Percentiles rank a stretch among this genome's conserved stretches.
Conservation (phyloP, 2,113 vertebrate species). For the Prolemur simus region DNA sequence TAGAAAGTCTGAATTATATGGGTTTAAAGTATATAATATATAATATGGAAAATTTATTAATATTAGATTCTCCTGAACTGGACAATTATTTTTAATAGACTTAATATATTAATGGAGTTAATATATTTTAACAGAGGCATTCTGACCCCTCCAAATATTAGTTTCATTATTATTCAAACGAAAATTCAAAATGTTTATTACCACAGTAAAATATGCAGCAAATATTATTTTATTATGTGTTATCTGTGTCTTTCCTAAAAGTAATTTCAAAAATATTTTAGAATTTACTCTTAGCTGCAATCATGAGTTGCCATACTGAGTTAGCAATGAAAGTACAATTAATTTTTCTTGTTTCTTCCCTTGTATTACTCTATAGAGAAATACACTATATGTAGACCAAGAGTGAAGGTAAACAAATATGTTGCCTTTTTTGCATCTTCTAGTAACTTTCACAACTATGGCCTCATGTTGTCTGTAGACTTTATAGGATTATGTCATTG, state of each 20-base stretch:
- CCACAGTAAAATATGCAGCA: neutral
- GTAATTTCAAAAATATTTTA: neutral
- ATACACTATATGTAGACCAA: neutral
- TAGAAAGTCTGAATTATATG: neutral
- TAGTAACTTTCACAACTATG: neutral
- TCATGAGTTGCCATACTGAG: neutral
- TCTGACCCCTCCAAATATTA: neutral
- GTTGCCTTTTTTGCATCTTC: neutral
- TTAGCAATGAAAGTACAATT: neutral
- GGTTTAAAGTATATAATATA: neutral
- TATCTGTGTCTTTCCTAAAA: neutral
- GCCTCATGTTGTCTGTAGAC: neutral
- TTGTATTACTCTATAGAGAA: neutral
- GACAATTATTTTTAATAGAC: neutral
- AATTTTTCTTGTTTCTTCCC: neutral
- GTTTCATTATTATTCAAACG: conserved; percentile 20
- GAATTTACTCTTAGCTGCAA: neutral
- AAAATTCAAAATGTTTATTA: neutral
- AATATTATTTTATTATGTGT: neutral
- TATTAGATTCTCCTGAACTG: neutral
- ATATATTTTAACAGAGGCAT: neutral
- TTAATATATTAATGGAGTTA: neutral
- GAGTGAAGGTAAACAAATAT: neutral
- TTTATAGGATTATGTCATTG: neutral
- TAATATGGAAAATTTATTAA: neutral